Evolutionary conservation across 1,140 invertebrate species (phyloP).

Genomic region (Macrosteles quadrilineatus): DNA sequence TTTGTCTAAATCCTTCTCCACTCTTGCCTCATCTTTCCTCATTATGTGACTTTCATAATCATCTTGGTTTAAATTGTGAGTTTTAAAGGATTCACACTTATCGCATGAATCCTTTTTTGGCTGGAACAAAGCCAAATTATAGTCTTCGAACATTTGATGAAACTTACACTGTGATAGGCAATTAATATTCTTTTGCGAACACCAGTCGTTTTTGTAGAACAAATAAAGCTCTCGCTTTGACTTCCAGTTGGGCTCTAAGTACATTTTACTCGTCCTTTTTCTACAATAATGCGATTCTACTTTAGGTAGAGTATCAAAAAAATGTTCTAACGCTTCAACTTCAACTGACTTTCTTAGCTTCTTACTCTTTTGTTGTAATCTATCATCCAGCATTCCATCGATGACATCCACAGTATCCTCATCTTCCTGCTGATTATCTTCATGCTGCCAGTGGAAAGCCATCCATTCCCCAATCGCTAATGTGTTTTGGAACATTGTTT

Average conservation of each 20-base stretch:
- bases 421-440: not conserved
- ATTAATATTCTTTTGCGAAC: constrained; percentile 23
- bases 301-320: constrained; percentile 18
- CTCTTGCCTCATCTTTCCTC: constrained; percentile 41
- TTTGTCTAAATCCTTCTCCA: constrained; percentile 41
- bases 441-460: constrained; percentile 21
- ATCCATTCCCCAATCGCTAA: constrained; percentile 18
- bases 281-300: constrained; percentile 29
- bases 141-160: constrained; percentile 41
- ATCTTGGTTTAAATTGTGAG: constrained; percentile 44
- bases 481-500: constrained; percentile 29
- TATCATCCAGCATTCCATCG: not conserved
- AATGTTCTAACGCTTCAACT: constrained; percentile 14
- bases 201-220: constrained; percentile 32
- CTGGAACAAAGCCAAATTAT: constrained; percentile 43
- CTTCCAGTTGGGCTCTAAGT: constrained; percentile 29
- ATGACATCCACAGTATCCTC: not conserved
- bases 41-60: constrained; percentile 41
- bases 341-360: constrained; percentile 1
- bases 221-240: constrained; percentile 23
- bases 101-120: constrained; percentile 50
- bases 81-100: constrained; percentile 44
- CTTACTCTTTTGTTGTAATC: not conserved
- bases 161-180: constrained; percentile 25
- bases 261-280: constrained; percentile 21